Base-by-base conservation (phyloP, 2,888 invertebrate species). In the Philaethria dido region DNA sequence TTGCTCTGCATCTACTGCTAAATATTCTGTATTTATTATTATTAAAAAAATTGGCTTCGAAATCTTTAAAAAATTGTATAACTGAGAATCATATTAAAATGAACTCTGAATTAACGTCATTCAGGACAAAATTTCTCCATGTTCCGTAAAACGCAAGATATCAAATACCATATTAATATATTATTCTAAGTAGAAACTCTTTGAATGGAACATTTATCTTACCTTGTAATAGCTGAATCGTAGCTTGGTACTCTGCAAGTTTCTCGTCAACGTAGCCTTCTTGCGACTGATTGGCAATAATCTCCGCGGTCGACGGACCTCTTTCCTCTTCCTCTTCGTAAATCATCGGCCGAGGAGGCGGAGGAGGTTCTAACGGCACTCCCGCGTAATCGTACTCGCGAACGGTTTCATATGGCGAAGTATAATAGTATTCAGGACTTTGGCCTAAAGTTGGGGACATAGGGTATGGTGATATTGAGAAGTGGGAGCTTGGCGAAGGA, bases 191-290 rank as follows among this genome's bases (percentile, higher is more conserved):
- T 33, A 33, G 33, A 33, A 33, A 33, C 9, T 33, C 1, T 33
- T 18, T 29, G 25, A 4, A 59, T 20, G 25, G 61, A 18, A 52
- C 2, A 47, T 48, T n/a, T 11, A 52, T 85, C 95, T 94, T 83
- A 97, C 97, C 97, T 95, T 98, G 98, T 79, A 98, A 93, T 84
- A 97, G 95, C 80, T 96, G 95, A 87, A 98, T 98, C 39, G 98
- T 98, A 72, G 97, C 96, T 89, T 98, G 98, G 86, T 98, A 98
- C 92, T 98, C 98, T 62, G 98, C 97, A 79, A 98, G 94, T 87
- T 97, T 97, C 89, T 98, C 98, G 84, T 98, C 98, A 73, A 98
- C 95, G 86, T 98, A 98, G 89, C 98, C 98, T 88, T 98, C 98
- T 92, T 98, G 98, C 69, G 97, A 97, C 90, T 98, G 98, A 85